A percentile compares a stretch with the other conserved stretches of the same genome.
Evolutionary conservation across 2,113 vertebrate species (phyloP).

Genomic region (Gnathonemus longibarbis): DNA sequence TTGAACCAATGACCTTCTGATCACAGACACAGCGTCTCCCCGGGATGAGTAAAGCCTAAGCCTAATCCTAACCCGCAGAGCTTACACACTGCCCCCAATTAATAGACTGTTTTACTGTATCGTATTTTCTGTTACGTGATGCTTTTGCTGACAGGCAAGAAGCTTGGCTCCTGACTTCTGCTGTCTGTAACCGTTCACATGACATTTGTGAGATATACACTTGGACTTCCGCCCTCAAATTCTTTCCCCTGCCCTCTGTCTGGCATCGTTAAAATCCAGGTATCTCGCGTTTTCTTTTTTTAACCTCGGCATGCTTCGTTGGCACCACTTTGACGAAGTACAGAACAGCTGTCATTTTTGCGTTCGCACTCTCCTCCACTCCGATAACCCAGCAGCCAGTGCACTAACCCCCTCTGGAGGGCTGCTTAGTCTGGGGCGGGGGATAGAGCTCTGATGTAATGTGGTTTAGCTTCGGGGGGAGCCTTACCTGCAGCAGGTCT

Average conservation of each 20-base stretch:
- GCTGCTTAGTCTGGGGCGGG: not conserved
- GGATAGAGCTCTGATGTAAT: not conserved
- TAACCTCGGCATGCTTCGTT: not conserved
- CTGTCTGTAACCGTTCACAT: not conserved
- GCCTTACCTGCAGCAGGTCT: not conserved
- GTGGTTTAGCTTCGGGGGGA: not conserved
- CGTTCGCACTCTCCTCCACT: not conserved
- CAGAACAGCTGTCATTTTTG: not conserved
- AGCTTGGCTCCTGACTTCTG: not conserved
- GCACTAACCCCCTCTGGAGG: not conserved
- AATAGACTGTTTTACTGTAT: not conserved
- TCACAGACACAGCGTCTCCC: not conserved
- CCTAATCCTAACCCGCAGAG: not conserved
- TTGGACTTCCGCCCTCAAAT: not conserved
- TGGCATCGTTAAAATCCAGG: not conserved
- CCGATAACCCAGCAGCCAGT: not conserved
- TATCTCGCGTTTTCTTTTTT: not conserved
- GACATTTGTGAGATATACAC: not conserved
- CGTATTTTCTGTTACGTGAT: not conserved
- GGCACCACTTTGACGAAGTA: not conserved
- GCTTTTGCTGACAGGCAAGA: not conserved
- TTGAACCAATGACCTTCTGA: not conserved
- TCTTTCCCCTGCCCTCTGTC: not conserved
- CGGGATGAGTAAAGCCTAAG: not conserved
- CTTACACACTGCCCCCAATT: not conserved